phyloP scores from a whole-genome alignment of 37 sponge, comb jelly and placozoan genomes.

The Halisarca cf. caerulea region DNA sequence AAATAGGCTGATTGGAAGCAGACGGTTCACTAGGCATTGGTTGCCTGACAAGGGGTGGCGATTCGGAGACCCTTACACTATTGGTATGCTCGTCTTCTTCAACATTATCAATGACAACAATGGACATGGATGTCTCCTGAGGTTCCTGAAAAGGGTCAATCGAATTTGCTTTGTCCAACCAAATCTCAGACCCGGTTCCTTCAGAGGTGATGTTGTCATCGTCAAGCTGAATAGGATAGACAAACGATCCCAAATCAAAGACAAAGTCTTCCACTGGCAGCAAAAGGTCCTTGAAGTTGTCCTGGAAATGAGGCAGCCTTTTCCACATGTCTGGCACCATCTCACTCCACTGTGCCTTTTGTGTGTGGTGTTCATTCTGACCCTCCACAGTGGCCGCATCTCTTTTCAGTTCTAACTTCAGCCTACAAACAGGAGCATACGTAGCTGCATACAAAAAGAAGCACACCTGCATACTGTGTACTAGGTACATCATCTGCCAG shows the following conservation, averaged over 20 bases:
- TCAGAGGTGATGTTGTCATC: constrained; percentile 1
- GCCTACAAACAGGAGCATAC: too few species aligned
- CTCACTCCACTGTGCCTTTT: background rate
- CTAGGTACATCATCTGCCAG: too few species aligned
- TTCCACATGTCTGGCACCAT: constrained; percentile 19
- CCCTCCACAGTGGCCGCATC: too few species aligned
- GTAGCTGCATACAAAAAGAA: too few species aligned
- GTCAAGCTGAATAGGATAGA: constrained; percentile 32
- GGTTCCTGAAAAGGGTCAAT: too few species aligned
- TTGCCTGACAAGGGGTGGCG: too few species aligned
- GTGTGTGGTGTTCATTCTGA: too few species aligned
- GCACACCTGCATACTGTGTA: too few species aligned
- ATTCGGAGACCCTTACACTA: too few species aligned
- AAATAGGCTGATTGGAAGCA: too few species aligned
- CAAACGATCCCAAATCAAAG: constrained; percentile 26
- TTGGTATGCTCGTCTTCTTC: background rate
- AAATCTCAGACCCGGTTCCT: background rate
- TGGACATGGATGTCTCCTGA: background rate
- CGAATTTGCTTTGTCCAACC: background rate
- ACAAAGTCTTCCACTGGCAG: constrained; percentile 41
- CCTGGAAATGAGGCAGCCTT: constrained; percentile 27
- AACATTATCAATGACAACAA: background rate
- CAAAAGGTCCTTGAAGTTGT: constrained; percentile 4
- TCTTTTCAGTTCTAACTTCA: too few species aligned
- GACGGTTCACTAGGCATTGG: too few species aligned